Evolutionary conservation across 2,113 vertebrate species (phyloP).

Genomic region (Pholis gunnellus): DNA sequence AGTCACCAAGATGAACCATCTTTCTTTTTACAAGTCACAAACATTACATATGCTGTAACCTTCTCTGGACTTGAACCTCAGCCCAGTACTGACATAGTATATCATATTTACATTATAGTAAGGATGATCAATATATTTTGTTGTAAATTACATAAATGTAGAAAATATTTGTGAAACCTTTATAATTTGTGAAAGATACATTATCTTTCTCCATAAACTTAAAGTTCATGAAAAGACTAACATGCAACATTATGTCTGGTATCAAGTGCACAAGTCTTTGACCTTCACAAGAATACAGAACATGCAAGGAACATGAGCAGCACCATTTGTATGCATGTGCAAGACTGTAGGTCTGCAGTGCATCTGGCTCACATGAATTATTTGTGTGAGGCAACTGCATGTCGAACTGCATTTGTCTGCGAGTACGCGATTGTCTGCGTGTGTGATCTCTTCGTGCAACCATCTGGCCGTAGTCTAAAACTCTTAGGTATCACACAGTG

Average conservation of each 20-base stretch:
- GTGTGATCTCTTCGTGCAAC: constrained; percentile 61
- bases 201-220: not conserved
- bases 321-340: constrained; percentile 45
- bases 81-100: not conserved
- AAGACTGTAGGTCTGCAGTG: constrained; percentile 54
- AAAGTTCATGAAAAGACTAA: not conserved
- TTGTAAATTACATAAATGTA: not conserved
- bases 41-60: not conserved
- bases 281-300: constrained; percentile 7
- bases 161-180: not conserved
- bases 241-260: not conserved
- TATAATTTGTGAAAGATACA: not conserved
- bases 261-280: constrained; percentile 9
- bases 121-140: not conserved
- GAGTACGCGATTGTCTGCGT: constrained; percentile 29
- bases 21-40: not conserved
- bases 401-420: constrained; percentile 49
- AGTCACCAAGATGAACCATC: constrained; percentile 5
- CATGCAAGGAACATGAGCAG: constrained; percentile 16
- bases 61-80: not conserved
- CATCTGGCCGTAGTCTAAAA: constrained; percentile 78
- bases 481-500: constrained; percentile 72
- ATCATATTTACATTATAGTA: not conserved
- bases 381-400: constrained; percentile 70
- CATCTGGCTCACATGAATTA: constrained; percentile 81